Conservation (phyloP, 2,113 vertebrate genomes). For the Corynorhinus townsendii region DNA sequence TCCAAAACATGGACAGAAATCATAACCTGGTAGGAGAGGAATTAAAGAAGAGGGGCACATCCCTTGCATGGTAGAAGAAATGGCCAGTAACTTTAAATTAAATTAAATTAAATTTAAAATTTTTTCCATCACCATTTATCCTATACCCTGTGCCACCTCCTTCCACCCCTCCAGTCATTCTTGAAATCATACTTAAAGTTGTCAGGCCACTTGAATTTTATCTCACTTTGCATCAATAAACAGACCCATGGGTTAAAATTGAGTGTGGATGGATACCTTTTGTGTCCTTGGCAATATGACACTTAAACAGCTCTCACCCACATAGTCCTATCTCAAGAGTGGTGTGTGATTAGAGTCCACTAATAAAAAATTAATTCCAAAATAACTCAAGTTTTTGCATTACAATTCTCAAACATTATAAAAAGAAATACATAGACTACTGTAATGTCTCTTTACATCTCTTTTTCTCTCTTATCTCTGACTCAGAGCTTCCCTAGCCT, state of each 20-base stretch:
- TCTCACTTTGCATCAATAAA: neutral
- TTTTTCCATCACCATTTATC: neutral
- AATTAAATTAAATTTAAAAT: neutral
- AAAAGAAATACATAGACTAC: neutral
- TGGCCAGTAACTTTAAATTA: neutral
- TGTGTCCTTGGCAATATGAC: neutral
- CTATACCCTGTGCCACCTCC: neutral
- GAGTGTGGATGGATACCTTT: neutral
- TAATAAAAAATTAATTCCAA: neutral
- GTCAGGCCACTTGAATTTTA: neutral
- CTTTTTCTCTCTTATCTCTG: neutral
- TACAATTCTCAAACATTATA: neutral
- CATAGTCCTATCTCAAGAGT: neutral
- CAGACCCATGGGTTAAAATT: neutral
- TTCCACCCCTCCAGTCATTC: neutral
- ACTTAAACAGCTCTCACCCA: neutral
- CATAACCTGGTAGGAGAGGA: neutral
- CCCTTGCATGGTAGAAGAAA: neutral
- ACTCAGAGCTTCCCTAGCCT: neutral
- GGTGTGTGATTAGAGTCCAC: neutral
- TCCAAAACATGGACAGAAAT: neutral
- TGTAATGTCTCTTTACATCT: neutral
- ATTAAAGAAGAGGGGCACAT: neutral
- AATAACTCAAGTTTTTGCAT: neutral
- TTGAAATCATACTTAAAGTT: neutral